phyloP scores from a whole-genome alignment of 2,888 invertebrate genomes.

The Eumacrocentrus americanus region DNA sequence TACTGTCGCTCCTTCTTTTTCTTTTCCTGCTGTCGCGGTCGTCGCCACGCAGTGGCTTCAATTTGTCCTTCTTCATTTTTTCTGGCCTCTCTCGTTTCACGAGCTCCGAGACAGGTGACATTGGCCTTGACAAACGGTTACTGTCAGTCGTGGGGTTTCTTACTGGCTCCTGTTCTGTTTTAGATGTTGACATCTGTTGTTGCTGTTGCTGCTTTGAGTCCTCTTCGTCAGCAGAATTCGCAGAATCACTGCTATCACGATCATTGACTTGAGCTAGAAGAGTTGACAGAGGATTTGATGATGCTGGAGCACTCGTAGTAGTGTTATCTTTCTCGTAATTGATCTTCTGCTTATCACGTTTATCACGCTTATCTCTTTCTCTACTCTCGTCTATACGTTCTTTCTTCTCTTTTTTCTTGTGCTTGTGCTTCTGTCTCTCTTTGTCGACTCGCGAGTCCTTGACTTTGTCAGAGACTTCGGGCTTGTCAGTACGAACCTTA shows the following conservation, averaged over 20 bases:
- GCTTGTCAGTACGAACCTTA: slow-evolving; percentile 41
- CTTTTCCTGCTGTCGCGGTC: slow-evolving; percentile 59
- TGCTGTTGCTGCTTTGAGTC: slow-evolving; percentile 44
- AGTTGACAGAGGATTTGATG: slow-evolving; percentile 62
- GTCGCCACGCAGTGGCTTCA: slow-evolving; percentile 56
- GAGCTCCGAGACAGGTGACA: slow-evolving; percentile 48
- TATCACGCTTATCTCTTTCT: slow-evolving; percentile 64
- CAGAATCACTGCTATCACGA: slow-evolving; percentile 54
- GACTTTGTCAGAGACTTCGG: slow-evolving; percentile 46
- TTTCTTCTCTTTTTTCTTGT: slow-evolving; percentile 66
- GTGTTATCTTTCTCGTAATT: slow-evolving; percentile 47
- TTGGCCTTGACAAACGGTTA: slow-evolving; percentile 51
- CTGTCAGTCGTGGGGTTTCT: slow-evolving; percentile 23
- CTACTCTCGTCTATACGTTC: slow-evolving; percentile 71
- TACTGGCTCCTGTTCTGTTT: slow-evolving; percentile 38
- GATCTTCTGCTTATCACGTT: slow-evolving; percentile 56
- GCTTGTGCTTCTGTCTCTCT: slow-evolving; percentile 64
- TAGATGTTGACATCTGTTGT: slow-evolving; percentile 35
- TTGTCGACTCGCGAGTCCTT: slow-evolving; percentile 54
- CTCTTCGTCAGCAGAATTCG: slow-evolving; percentile 52
- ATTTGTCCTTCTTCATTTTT: slow-evolving; percentile 30
- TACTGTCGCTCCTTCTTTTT: slow-evolving; percentile 51
- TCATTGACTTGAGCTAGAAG: slow-evolving; percentile 51
- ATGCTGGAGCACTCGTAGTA: slow-evolving; percentile 39
- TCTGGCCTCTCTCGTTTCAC: slow-evolving; percentile 53